Conservation (phyloP, 2,797 vertebrate species). For the Melanotaenia pygmaea region DNA sequence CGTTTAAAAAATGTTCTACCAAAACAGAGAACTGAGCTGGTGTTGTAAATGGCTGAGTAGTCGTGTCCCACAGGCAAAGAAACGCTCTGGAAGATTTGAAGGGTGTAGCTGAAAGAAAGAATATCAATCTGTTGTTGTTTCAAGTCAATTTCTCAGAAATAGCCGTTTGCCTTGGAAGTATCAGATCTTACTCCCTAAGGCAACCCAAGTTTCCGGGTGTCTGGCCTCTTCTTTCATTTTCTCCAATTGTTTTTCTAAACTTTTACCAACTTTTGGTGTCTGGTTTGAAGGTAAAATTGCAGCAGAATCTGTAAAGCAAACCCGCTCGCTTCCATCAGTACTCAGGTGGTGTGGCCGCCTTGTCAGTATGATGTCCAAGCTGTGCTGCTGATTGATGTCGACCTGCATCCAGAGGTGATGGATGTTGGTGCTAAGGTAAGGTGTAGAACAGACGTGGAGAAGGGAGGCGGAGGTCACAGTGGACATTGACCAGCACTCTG, state of each 20-base stretch:
- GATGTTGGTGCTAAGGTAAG: constrained; percentile 50
- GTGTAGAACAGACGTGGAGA: not conserved
- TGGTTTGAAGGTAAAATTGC: constrained; percentile 17
- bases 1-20: too few relatives aligned
- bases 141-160: not conserved
- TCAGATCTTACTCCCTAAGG: too few relatives aligned
- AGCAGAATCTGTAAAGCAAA: constrained; percentile 4
- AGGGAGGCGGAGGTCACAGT: constrained; percentile 56
- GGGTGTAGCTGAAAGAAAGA: not conserved
- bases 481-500: constrained; percentile 71
- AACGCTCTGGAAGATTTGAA: too few relatives aligned
- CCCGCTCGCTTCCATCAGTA: not conserved
- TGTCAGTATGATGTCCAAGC: not conserved
- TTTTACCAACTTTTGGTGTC: not conserved
- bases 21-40: too few relatives aligned
- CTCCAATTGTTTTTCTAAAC: too few relatives aligned
- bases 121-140: not conserved
- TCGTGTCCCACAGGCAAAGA: too few relatives aligned
- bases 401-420: constrained; percentile 59
- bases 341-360: not conserved
- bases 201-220: too few relatives aligned
- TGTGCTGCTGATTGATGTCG: constrained; percentile 50
- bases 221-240: too few relatives aligned
- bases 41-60: too few relatives aligned
- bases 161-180: not conserved